These are phyloP conservation scores for Chloropsis hardwickii DNA, from an alignment of 2,113 vertebrate species.

Conservation along the genomic window DNA sequence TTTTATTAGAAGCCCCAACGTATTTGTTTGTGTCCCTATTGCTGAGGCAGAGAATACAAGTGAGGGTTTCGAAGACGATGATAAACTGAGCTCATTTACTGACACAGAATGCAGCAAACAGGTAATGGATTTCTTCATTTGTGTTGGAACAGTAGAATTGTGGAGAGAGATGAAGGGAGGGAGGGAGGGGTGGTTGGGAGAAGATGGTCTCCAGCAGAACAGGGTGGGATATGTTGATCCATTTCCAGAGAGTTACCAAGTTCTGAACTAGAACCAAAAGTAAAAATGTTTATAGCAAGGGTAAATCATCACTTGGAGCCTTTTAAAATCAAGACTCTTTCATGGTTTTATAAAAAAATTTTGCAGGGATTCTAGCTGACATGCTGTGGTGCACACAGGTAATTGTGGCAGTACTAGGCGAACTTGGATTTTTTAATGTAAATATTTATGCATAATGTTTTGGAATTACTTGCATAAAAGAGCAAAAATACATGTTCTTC, in stretches of 20 bases:
- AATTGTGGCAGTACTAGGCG: background rate
- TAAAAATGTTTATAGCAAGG: background rate
- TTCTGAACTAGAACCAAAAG: background rate
- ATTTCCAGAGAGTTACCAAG: background rate
- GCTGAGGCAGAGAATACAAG: conserved; percentile 89
- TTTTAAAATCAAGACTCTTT: background rate
- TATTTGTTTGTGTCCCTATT: conserved; percentile 89
- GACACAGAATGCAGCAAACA: conserved; percentile 46
- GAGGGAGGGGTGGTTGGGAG: background rate
- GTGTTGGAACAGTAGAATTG: background rate
- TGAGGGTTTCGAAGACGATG: conserved; percentile 78
- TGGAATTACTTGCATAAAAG: background rate
- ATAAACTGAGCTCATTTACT: conserved; percentile 36
- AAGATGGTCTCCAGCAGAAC: background rate
- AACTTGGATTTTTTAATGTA: background rate
- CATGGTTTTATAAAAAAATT: background rate
- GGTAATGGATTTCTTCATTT: conserved; percentile 43
- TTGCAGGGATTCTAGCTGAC: background rate
- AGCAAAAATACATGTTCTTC: background rate
- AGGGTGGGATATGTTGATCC: background rate
- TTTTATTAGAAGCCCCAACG: conserved; percentile 79
- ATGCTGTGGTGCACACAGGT: background rate
- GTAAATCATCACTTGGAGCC: background rate
- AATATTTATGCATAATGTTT: background rate
- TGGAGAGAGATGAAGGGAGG: background rate